Conservation (phyloP, 2,888 invertebrate species). For the Drosophila lacicola region DNA sequence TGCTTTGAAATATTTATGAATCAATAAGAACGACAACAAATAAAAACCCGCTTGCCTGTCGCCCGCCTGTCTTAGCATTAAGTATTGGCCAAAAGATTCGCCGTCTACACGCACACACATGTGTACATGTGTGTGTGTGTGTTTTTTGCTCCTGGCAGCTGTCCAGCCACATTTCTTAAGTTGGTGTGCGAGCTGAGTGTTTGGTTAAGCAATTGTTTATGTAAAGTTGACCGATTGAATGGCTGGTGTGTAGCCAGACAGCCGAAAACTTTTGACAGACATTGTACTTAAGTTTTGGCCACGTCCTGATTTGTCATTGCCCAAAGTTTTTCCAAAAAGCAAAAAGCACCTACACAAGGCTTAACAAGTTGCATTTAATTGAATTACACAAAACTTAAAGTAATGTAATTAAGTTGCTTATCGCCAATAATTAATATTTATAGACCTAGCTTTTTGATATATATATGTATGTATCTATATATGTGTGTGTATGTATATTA, state of each 20-base stretch:
- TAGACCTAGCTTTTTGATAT: too few relatives aligned
- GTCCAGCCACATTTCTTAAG: conserved; percentile 42
- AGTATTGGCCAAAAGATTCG: conserved; percentile 46
- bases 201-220: conserved; percentile 76
- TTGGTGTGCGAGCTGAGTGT: conserved; percentile 53
- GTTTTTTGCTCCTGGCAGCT: conserved; percentile 30
- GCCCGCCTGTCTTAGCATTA: conserved; percentile 28
- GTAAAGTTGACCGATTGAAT: conserved; percentile 57
- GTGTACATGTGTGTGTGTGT: neutral
- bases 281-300: conserved; percentile 39
- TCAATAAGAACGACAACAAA: conserved; percentile 67
- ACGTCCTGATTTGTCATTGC: conserved; percentile 34
- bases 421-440: too few relatives aligned
- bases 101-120: conserved; percentile 9
- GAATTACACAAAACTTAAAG: too few relatives aligned
- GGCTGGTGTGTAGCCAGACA: conserved; percentile 16
- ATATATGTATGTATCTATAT: too few relatives aligned
- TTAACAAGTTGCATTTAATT: conserved; percentile 6
- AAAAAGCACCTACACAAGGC: conserved; percentile 1
- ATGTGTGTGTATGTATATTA: too few relatives aligned
- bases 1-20: conserved; percentile 78
- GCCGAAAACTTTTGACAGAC: conserved; percentile 59
- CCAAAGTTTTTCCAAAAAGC: neutral
- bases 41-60: conserved; percentile 40
- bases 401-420: too few relatives aligned